phyloP scores from a whole-genome alignment of 2,797 vertebrate genomes.

The Molossus alvarezi region DNA sequence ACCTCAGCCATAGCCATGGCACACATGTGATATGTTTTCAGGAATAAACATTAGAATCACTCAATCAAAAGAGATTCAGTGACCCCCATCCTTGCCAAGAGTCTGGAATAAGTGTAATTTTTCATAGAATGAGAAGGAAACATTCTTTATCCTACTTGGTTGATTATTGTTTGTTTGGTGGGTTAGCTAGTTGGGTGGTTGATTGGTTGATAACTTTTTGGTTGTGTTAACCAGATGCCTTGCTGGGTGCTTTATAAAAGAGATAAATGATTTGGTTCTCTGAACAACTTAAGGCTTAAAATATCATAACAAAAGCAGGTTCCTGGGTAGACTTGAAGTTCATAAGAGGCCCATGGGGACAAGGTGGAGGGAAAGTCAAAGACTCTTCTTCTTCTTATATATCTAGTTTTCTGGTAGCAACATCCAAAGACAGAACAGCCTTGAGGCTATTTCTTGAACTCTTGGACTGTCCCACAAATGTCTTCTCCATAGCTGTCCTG shows the following conservation, averaged over 20 bases:
- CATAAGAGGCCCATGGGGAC: not conserved
- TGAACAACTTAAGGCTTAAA: conserved; percentile 42
- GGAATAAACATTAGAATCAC: not conserved
- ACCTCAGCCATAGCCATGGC: not conserved
- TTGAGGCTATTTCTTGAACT: conserved; percentile 3
- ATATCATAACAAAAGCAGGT: conserved; percentile 1
- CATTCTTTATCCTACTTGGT: not conserved
- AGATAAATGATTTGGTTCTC: not conserved
- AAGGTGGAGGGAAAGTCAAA: not conserved
- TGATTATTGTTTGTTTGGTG: not conserved
- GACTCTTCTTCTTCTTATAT: not conserved
- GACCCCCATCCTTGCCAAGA: not conserved
- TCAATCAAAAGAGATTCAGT: not conserved
- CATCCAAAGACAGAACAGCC: not conserved
- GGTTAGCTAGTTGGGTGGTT: not conserved
- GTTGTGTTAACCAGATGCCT: conserved; percentile 25
- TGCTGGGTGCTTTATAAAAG: conserved; percentile 11
- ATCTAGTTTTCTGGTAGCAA: not conserved
- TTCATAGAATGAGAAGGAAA: not conserved
- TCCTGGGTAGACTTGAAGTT: not conserved
- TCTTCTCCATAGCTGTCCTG: not conserved
- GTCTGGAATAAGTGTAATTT: not conserved
- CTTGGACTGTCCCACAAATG: not conserved
- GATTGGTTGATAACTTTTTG: not conserved
- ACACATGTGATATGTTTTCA: not conserved